These are phyloP conservation scores for Dasypogon diadema DNA, from an alignment of 2,888 invertebrate species.

Conservation along the genomic window DNA sequence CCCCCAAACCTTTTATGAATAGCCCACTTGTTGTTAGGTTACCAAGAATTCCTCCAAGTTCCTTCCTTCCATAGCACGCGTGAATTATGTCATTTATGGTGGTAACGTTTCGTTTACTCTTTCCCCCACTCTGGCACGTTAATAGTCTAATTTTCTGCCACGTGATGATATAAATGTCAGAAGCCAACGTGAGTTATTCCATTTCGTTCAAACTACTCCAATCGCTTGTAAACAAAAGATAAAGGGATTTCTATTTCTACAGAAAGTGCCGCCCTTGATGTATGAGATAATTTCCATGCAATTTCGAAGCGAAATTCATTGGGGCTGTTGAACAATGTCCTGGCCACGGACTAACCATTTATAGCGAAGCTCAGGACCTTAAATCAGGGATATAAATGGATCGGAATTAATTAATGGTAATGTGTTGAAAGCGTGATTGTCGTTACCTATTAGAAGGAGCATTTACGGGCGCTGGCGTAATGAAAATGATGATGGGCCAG, in stretches of 20 bases:
- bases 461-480: slow-evolving; percentile 9
- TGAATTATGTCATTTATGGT: too few relatives aligned
- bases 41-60: too few relatives aligned
- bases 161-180: too few relatives aligned
- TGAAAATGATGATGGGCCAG: slow-evolving; percentile 39
- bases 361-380: slow-evolving; percentile 55
- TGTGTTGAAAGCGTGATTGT: slow-evolving; percentile 53
- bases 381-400: slow-evolving; percentile 65
- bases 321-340: background rate
- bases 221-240: slow-evolving; percentile 36
- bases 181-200: too few relatives aligned
- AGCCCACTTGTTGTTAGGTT: too few relatives aligned
- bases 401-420: slow-evolving; percentile 65
- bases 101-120: too few relatives aligned
- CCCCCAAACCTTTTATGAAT: too few relatives aligned
- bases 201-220: background rate
- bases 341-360: slow-evolving; percentile 17
- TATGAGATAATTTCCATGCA: slow-evolving; percentile 44
- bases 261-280: slow-evolving; percentile 17
- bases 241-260: background rate
- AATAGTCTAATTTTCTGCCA: too few relatives aligned
- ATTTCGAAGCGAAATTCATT: slow-evolving; percentile 37
- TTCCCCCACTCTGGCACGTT: too few relatives aligned
- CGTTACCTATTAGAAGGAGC: slow-evolving; percentile 45
- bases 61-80: too few relatives aligned